These are phyloP conservation scores for Esox niger DNA, from an alignment of 2,113 vertebrate species.

Conservation along the genomic window DNA sequence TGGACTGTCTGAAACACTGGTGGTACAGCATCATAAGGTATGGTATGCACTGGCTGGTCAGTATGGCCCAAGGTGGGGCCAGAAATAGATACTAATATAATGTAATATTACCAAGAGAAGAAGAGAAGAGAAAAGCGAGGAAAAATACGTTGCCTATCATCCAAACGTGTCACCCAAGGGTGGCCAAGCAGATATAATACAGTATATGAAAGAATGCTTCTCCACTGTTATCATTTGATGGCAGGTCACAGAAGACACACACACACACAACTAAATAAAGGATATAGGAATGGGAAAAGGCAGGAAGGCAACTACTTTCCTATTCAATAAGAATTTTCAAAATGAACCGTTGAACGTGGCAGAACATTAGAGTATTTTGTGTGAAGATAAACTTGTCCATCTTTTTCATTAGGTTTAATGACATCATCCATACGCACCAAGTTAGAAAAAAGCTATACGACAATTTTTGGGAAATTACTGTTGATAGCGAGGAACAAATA, in stretches of 20 bases:
- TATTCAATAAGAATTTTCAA: too few species aligned
- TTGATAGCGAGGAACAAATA: too few species aligned
- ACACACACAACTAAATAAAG: not conserved
- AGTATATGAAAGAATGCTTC: slow-evolving; percentile 8
- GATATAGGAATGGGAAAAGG: too few species aligned
- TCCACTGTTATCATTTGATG: slow-evolving; percentile 23
- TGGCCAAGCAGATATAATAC: slow-evolving; percentile 17
- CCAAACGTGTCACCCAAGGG: slow-evolving; percentile 37
- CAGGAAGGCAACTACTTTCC: too few species aligned
- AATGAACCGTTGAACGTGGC: too few species aligned
- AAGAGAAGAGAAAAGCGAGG: not conserved
- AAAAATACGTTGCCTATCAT: slow-evolving; percentile 25
- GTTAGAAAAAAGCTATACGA: too few species aligned
- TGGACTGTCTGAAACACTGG: not conserved
- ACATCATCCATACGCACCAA: too few species aligned
- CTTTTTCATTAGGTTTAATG: too few species aligned
- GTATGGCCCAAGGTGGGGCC: slow-evolving; percentile 45
- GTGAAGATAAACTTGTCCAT: too few species aligned
- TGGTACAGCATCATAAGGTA: too few species aligned
- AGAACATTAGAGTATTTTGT: too few species aligned
- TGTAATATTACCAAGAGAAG: slow-evolving; percentile 3
- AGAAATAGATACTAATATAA: slow-evolving; percentile 65
- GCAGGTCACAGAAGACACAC: slow-evolving; percentile 4
- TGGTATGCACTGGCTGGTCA: slow-evolving; percentile 39
- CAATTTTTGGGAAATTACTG: too few species aligned